Conservation (phyloP, 2,113 vertebrate species). For the Odontesthes bonariensis region DNA sequence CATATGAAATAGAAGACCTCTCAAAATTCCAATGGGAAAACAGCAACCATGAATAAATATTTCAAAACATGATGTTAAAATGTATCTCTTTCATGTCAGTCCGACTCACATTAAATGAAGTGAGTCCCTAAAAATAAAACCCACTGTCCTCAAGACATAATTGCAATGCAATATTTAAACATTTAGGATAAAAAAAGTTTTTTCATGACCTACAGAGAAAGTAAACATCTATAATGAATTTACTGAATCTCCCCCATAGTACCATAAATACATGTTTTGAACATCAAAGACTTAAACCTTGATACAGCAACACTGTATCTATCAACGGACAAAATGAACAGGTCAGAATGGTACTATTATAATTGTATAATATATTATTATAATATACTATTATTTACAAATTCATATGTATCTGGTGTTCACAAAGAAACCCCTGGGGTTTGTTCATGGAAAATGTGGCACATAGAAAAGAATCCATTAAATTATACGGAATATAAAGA, state of each 20-base stretch:
- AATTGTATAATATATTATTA: too few species aligned
- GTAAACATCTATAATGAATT: slow-evolving; percentile 7
- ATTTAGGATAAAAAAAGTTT: neutral
- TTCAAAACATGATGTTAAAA: slow-evolving; percentile 1
- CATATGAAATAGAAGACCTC: neutral
- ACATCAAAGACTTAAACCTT: neutral
- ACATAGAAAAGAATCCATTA: neutral
- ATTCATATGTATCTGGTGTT: too few species aligned
- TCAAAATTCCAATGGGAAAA: neutral
- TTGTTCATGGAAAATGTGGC: neutral
- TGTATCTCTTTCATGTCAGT: neutral
- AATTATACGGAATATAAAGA: slow-evolving; percentile 3
- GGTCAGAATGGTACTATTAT: too few species aligned
- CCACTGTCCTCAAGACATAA: neutral
- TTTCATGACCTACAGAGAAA: neutral
- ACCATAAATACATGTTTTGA: neutral
- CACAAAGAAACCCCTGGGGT: too few species aligned
- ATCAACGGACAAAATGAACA: too few species aligned
- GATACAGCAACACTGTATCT: neutral
- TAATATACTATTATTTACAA: too few species aligned
- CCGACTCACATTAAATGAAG: neutral
- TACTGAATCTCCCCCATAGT: neutral
- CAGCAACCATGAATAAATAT: neutral
- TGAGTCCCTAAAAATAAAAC: neutral
- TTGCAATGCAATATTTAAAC: neutral